Percentiles rank a stretch among this genome's conserved stretches.
These are phyloP conservation scores for Melanophora roralis DNA, from an alignment of 2,888 invertebrate genomes.

Conservation along the genomic window DNA sequence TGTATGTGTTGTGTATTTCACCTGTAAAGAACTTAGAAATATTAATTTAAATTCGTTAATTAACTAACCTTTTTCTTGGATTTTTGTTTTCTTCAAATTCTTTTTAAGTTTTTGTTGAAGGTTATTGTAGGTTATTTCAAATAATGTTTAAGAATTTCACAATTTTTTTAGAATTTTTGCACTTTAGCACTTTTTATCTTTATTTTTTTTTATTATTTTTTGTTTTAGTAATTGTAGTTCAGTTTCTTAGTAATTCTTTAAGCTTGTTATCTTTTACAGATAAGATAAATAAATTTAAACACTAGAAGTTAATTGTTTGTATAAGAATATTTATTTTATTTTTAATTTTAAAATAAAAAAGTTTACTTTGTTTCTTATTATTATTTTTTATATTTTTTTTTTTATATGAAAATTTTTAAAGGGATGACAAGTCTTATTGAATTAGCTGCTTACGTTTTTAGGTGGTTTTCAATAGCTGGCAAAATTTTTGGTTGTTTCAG, in stretches of 20 bases:
- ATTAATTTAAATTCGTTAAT: no score
- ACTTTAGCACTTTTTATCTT: background rate
- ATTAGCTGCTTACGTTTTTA: background rate
- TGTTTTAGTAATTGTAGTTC: background rate
- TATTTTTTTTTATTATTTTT: no score
- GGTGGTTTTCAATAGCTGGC: background rate
- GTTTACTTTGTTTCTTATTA: background rate
- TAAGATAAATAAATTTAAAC: no score
- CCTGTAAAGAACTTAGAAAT: no score
- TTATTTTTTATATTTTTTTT: background rate
- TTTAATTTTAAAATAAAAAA: background rate
- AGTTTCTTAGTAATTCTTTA: background rate
- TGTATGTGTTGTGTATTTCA: no score
- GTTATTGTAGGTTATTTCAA: background rate
- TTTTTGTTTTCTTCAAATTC: background rate
- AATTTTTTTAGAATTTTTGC: background rate
- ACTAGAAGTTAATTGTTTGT: slow-evolving; percentile 23
- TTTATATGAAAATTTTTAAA: background rate
- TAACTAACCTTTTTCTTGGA: background rate
- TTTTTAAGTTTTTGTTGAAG: no score
- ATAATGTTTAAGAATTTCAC: background rate
- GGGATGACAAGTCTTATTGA: background rate
- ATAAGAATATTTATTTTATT: background rate
- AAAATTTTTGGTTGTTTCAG: background rate
- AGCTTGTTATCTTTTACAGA: no score